Evolutionary conservation across 2,888 invertebrate species (phyloP), one percentile per base, ranked within the genome.

Genomic region (Polydrusus cervinus): DNA sequence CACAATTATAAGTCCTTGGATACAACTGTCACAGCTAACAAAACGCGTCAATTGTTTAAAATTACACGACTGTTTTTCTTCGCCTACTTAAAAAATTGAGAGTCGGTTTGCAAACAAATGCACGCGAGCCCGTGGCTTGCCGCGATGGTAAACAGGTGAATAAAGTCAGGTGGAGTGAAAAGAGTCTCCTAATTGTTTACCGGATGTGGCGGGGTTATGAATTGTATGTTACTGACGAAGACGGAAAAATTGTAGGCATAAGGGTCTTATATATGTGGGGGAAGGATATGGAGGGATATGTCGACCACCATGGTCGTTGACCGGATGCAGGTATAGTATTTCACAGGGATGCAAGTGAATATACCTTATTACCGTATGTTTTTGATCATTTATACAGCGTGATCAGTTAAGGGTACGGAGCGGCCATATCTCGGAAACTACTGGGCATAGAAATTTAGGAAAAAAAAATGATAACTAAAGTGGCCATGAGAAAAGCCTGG

Each of bases 71-170:
- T 68, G 67, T 68, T 57, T 68, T 57, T 43, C 45, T 55, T 67
- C 40, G 30, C 20, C 53, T 64, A 51, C 55, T 55, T 47, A 20
- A 61, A 57, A 60, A 43, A 57, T 25, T 68, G 16, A 45, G 38
- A 20, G 47, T 57, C 43, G 67, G 9, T 53, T 68, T 25, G 51
- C 45, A 68, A 70, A 75, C 43, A 70, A 72, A 72, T 55, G 60
- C 72, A 77, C 75, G 75, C 76, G 67, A 78, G 72, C 70, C 64
- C 69, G 79, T 75, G 76, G 76, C 80, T 76, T 77, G 78, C 80
- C 78, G 78, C 80, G 79, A 81, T 79, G 71, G 78, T 78, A 79
- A 78, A 80, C 82, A 82, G 83, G 82, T 82, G 82, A 82, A 82
- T 83, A 81, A n/a, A 81, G 81, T 82, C 81, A 81, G 82, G 81